Conservation (phyloP, 2,888 invertebrate species). For the Tetrapedia diversipes region DNA sequence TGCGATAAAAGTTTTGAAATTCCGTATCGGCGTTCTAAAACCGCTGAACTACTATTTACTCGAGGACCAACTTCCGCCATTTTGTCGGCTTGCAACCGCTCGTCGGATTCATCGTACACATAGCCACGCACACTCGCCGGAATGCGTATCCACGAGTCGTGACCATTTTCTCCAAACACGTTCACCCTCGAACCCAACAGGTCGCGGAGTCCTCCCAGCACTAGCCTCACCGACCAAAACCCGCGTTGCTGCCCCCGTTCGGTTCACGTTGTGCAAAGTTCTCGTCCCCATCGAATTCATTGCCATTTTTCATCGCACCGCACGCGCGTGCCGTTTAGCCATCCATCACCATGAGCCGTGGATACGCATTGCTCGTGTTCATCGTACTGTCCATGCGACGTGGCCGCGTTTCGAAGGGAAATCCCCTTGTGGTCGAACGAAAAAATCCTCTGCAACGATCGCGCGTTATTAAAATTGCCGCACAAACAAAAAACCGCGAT, state of each 20-base stretch:
- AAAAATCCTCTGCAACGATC: background rate
- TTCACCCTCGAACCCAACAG: background rate
- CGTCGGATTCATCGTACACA: conserved; percentile 45
- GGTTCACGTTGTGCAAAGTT: background rate
- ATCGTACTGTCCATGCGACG: conserved; percentile 72
- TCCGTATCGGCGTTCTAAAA: background rate
- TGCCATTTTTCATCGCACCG: background rate
- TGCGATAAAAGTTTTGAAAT: background rate
- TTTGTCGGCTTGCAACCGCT: conserved; percentile 51
- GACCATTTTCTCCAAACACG: background rate
- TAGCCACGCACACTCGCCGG: conserved; percentile 42
- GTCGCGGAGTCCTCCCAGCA: conserved; percentile 7
- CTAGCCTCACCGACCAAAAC: conserved; percentile 7
- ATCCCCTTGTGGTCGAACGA: conserved; percentile 5
- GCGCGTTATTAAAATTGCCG: too few relatives aligned
- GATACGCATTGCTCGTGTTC: conserved; percentile 61
- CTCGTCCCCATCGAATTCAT: background rate
- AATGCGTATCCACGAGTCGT: conserved; percentile 66
- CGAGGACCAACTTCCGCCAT: too few relatives aligned
- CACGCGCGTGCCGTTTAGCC: background rate
- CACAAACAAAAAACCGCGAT: too few relatives aligned
- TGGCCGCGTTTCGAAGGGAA: conserved; percentile 68
- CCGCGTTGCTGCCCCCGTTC: too few relatives aligned
- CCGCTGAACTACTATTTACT: too few relatives aligned
- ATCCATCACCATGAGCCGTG: conserved; percentile 33